A percentile compares a stretch with the other conserved stretches of the same genome.
These are phyloP conservation scores for Lanius ludovicianus DNA, from an alignment of 2,113 vertebrate genomes.

Conservation along the genomic window DNA sequence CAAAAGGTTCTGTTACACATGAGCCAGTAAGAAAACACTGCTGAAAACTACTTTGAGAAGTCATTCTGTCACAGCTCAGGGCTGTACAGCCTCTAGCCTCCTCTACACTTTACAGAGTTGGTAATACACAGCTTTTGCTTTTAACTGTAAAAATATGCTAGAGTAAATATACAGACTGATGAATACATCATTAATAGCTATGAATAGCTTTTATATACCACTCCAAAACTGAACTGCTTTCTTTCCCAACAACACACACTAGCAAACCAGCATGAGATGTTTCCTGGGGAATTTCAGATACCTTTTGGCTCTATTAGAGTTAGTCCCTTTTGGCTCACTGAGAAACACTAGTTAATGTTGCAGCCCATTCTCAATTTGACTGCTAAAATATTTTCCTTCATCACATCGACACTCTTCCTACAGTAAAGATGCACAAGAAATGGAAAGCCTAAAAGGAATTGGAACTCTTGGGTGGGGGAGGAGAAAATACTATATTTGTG, in stretches of 20 bases:
- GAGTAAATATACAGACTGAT: background rate
- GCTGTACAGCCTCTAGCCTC: background rate
- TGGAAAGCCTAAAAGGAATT: background rate
- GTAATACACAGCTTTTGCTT: background rate
- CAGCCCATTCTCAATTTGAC: background rate
- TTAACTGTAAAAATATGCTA: background rate
- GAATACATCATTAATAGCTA: background rate
- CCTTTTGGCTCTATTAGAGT: background rate
- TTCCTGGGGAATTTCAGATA: background rate
- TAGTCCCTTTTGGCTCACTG: background rate
- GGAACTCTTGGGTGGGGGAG: background rate
- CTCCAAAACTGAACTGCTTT: background rate
- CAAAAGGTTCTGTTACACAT: background rate
- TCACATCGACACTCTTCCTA: background rate
- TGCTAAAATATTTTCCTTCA: background rate
- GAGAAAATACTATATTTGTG: background rate
- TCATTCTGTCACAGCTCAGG: background rate
- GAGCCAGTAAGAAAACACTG: background rate
- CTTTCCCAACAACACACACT: background rate
- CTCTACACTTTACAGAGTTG: background rate
- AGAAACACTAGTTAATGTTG: background rate
- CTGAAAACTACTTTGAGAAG: background rate
- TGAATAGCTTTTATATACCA: background rate
- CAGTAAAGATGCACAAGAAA: background rate
- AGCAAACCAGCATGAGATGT: background rate